Conservation (phyloP, 1,140 invertebrate species). For the Sinella curviseta region DNA sequence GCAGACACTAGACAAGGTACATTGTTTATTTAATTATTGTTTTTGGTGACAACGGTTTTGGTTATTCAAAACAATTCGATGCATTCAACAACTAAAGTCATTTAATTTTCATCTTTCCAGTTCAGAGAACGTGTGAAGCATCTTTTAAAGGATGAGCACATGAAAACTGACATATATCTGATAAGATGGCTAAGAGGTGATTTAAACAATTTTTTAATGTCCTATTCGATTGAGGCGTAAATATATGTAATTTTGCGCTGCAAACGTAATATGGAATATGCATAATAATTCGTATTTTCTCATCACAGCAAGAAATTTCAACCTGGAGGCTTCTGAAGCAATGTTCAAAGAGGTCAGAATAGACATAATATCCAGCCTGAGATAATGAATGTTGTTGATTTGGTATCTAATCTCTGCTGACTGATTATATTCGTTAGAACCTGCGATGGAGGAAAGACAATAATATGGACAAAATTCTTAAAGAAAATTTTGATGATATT, state of each 20-base stretch:
- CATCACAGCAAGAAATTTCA: background rate
- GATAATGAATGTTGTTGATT: background rate
- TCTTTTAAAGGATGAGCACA: background rate
- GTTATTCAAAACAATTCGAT: background rate
- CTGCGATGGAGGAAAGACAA: constrained; percentile 1
- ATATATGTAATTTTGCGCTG: no score
- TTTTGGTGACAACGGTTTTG: background rate
- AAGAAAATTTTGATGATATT: constrained; percentile 4
- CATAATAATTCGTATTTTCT: background rate
- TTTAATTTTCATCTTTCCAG: background rate
- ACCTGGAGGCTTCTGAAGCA: background rate
- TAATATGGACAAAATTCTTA: background rate
- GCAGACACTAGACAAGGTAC: background rate
- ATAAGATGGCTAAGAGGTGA: background rate
- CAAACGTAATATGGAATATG: no score
- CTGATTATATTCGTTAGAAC: constrained; percentile 1
- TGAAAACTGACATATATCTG: constrained; percentile 15
- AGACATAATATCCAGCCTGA: background rate
- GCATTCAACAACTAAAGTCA: background rate
- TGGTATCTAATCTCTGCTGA: background rate
- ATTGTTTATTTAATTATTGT: background rate
- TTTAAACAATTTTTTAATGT: background rate
- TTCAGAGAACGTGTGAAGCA: background rate
- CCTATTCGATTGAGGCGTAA: background rate
- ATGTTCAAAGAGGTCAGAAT: constrained; percentile 9